Evolutionary conservation across 1,140 invertebrate species (phyloP).

Genomic region (Adelges cooleyi): DNA sequence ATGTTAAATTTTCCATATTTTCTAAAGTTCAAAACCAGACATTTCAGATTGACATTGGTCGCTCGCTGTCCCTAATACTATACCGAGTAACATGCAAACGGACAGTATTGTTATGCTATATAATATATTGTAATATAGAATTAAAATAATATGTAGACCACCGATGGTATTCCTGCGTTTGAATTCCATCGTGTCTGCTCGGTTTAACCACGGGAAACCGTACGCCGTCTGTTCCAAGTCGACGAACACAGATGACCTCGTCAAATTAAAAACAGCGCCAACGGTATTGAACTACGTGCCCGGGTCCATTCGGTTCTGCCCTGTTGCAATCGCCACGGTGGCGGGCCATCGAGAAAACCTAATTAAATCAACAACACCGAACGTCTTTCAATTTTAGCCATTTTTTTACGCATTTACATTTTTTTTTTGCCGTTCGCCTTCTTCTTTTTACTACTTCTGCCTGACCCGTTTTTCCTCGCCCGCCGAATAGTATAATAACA

Average conservation of each 20-base stretch:
- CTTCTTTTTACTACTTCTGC: neutral
- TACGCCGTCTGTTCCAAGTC: neutral
- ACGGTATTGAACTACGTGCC: constrained; percentile 22
- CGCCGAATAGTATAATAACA: too few relatives aligned
- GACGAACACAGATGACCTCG: neutral
- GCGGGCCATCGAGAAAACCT: neutral
- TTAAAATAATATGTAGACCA: too few relatives aligned
- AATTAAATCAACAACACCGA: constrained; percentile 17
- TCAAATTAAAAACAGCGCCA: constrained; percentile 6
- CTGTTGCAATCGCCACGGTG: neutral
- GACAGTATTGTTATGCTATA: too few relatives aligned
- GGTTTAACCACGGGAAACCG: neutral
- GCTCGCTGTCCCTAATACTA: too few relatives aligned
- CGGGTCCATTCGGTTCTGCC: neutral
- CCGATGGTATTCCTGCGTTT: too few relatives aligned
- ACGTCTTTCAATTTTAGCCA: neutral
- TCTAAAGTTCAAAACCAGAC: too few relatives aligned
- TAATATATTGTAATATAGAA: too few relatives aligned
- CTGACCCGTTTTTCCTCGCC: neutral
- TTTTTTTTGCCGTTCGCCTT: neutral
- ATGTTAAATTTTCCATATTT: too few relatives aligned
- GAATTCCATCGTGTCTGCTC: too few relatives aligned
- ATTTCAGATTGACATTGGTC: too few relatives aligned
- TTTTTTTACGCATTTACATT: neutral
- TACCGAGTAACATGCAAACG: too few relatives aligned